Percentiles rank a stretch among this genome's conserved stretches.
Evolutionary conservation across 2,797 vertebrate species (phyloP).

Genomic region (Rhincodon typus): DNA sequence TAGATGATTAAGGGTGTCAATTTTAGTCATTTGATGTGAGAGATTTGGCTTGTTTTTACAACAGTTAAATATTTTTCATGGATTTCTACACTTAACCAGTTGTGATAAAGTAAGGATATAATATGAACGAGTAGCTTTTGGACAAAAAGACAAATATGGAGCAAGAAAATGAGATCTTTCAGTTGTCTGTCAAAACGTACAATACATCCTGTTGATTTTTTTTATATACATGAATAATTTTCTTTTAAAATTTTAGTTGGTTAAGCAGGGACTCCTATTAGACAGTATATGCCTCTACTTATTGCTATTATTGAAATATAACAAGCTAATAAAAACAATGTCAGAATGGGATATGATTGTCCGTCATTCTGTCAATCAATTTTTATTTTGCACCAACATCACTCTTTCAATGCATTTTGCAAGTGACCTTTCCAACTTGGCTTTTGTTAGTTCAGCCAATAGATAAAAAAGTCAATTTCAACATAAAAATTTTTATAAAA

Average conservation of each 20-base stretch:
- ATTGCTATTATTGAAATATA: background rate
- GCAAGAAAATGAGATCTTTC: background rate
- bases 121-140: background rate
- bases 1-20: background rate
- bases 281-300: background rate
- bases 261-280: background rate
- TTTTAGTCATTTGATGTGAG: background rate
- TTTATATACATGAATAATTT: background rate
- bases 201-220: background rate
- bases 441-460: background rate
- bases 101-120: background rate
- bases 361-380: background rate
- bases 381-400: background rate
- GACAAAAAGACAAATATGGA: background rate
- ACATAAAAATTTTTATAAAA: background rate
- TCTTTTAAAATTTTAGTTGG: background rate
- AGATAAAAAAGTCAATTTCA: background rate
- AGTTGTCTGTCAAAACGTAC: background rate
- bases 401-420: background rate
- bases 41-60: background rate
- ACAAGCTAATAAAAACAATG: slow-evolving; percentile 9
- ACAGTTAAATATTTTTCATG: background rate
- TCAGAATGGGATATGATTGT: background rate
- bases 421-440: background rate
- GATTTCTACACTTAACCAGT: background rate